These are phyloP conservation scores for Drosophila ercepeae DNA, from an alignment of 1,140 invertebrate species.

Conservation along the genomic window DNA sequence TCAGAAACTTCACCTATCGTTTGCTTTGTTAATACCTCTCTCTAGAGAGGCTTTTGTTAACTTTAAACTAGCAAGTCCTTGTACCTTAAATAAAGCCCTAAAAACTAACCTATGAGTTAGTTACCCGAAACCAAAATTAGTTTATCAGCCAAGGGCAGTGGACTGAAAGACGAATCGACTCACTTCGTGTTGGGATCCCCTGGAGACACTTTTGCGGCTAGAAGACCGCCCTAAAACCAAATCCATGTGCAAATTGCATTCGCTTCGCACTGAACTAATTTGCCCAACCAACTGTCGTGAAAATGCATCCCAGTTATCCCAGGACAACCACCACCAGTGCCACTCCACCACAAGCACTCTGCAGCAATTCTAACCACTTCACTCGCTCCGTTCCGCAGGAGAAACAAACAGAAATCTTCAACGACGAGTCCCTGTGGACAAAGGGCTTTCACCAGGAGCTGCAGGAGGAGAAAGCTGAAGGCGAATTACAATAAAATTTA, in stretches of 20 bases:
- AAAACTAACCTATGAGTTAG: background rate
- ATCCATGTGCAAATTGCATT: slow-evolving; percentile 46
- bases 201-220: slow-evolving; percentile 32
- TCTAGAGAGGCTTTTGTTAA: background rate
- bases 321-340: background rate
- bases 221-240: background rate
- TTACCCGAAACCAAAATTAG: background rate
- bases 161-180: background rate
- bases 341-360: slow-evolving; percentile 13
- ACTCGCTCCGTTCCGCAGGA: slow-evolving; percentile 1
- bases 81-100: too few relatives aligned
- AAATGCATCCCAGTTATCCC: slow-evolving; percentile 36
- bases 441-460: background rate
- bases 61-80: too few relatives aligned
- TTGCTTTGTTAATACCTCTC: slow-evolving; percentile 4
- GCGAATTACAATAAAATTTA: slow-evolving; percentile 72
- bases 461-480: slow-evolving; percentile 14
- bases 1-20: slow-evolving; percentile 16
- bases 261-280: slow-evolving; percentile 50
- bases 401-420: slow-evolving; percentile 26
- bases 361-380: slow-evolving; percentile 21
- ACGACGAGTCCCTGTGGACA: slow-evolving; percentile 18
- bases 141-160: background rate
- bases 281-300: slow-evolving; percentile 57
- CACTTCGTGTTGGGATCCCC: background rate